A percentile compares a stretch with the other conserved stretches of the same genome.
These are phyloP conservation scores for Xyrauchen texanus DNA, from an alignment of 2,113 vertebrate species.

Conservation along the genomic window DNA sequence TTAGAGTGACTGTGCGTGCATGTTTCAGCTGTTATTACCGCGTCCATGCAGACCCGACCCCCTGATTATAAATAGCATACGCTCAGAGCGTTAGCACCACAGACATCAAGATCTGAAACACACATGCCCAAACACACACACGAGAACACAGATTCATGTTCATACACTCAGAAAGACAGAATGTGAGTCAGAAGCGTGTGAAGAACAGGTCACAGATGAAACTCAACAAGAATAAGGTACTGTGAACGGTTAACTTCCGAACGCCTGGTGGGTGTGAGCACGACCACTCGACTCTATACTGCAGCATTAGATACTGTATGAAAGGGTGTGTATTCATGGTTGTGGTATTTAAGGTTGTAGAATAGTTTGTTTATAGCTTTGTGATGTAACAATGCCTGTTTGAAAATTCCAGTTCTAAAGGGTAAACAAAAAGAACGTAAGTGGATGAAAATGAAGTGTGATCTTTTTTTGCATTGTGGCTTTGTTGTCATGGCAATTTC, in stretches of 20 bases:
- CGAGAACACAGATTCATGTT: constrained; percentile 7
- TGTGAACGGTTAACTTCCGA: background rate
- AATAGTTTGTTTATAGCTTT: background rate
- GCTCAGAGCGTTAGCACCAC: constrained; percentile 43
- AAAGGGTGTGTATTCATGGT: background rate
- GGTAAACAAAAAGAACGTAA: too few species aligned
- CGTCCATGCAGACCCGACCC: constrained; percentile 37
- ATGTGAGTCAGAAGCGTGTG: constrained; percentile 59
- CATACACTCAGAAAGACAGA: constrained; percentile 50
- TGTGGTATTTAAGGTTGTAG: background rate
- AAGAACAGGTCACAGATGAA: constrained; percentile 64
- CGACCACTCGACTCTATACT: background rate
- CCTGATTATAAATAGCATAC: constrained; percentile 74
- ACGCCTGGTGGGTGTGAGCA: background rate
- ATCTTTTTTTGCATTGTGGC: too few species aligned
- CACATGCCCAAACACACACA: constrained; percentile 21
- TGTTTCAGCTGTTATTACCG: constrained; percentile 39
- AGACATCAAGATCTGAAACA: constrained; percentile 34
- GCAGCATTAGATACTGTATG: background rate
- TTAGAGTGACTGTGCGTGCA: constrained; percentile 19
- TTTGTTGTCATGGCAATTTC: too few species aligned
- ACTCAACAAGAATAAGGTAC: constrained; percentile 75
- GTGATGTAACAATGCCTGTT: background rate
- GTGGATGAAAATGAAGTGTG: too few species aligned
- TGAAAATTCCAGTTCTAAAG: background rate